These are phyloP conservation scores for Operophtera brumata DNA, from an alignment of 2,888 invertebrate genomes.

Conservation along the genomic window DNA sequence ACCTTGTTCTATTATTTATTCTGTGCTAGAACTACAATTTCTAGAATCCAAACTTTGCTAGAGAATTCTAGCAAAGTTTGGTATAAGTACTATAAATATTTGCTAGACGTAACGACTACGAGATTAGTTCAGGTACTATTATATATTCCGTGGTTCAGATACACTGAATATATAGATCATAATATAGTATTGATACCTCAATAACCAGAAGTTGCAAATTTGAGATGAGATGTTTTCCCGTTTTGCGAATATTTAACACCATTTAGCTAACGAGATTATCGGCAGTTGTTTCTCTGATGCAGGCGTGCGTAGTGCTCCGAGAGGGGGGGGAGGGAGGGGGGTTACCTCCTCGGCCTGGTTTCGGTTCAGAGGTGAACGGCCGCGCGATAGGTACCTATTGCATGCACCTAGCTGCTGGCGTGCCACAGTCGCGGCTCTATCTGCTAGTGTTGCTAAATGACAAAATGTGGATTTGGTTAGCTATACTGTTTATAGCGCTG, in stretches of 20 bases:
- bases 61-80: too few relatives aligned
- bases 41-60: too few relatives aligned
- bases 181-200: too few relatives aligned
- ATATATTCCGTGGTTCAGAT: too few relatives aligned
- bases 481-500: constrained; percentile 5
- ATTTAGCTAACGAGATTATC: constrained; percentile 27
- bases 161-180: too few relatives aligned
- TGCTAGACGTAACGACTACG: too few relatives aligned
- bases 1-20: too few relatives aligned
- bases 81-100: too few relatives aligned
- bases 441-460: constrained; percentile 23
- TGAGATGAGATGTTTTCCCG: too few relatives aligned
- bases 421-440: constrained; percentile 25
- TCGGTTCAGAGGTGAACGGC: constrained; percentile 74
- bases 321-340: constrained; percentile 26
- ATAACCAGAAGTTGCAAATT: too few relatives aligned
- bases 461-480: constrained; percentile 13
- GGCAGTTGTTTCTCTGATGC: constrained; percentile 28
- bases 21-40: not conserved
- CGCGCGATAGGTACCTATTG: constrained; percentile 52
- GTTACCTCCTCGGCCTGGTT: constrained; percentile 69
- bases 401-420: constrained; percentile 42
- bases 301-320: constrained; percentile 28
- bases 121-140: too few relatives aligned
- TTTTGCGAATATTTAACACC: constrained; percentile 12